Base-by-base conservation (phyloP, 2,888 invertebrate species). In the Carcina quercana region DNA sequence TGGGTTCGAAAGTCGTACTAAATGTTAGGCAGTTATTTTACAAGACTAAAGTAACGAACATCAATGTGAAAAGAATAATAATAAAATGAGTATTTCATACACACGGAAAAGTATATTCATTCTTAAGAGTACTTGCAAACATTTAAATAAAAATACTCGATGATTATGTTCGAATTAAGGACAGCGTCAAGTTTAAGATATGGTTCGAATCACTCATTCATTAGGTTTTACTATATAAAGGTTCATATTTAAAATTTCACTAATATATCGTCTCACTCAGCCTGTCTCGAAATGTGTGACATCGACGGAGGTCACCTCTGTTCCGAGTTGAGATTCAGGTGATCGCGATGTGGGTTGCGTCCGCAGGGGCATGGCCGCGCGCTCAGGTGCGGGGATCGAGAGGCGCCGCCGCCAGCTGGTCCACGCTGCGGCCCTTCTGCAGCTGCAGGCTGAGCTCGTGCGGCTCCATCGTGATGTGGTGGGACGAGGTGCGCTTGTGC, bases 401-500 rank as follows among this genome's bases (percentile, higher is more conserved):
- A 30, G 67, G 62, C 31, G 59, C 45, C 28, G 58, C 44, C 13
- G 72, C 50, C 28, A 78, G 60, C 28, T 79, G 79, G 52, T 82
- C 83, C 5, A 67, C 79, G 56, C 79, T 80, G 49, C 78, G 73
- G 27, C 82, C 82, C 47, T 74, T 75, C 32, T 74, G 73, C 43
- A 78, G 47, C 47, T 64, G 71, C 32, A 72, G 65, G 33, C 58
- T 50, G 20, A 67, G 66, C 25, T 74, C 78, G 51, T 51, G 49
- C 25, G 80, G 78, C 48, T 83, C 84, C 59, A 84, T 45, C 15
- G 83, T 75, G 42, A 83, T 53, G 62, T 84, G 84, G 47, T 85
- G 84, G 25, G 79, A 79, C 32, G 80, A 75, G 20, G 83, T 83
- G 24, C 85, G 78, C 63, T 79, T 76, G 65, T 84, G 84, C 21